Conservation (phyloP, 92 coral and sea anemone species). For the Siderastrea siderea region DNA sequence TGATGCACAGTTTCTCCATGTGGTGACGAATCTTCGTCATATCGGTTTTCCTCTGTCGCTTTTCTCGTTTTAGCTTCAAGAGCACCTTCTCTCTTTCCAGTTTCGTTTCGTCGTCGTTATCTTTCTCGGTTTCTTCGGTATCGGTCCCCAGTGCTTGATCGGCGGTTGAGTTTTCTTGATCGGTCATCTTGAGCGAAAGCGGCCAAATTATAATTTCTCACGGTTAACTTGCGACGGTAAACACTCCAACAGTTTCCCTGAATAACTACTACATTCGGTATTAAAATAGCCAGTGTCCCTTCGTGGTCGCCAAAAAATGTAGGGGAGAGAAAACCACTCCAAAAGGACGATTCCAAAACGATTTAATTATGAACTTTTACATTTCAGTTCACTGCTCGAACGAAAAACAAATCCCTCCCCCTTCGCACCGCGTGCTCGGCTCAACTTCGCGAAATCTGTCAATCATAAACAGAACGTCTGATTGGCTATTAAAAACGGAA, state of each 20-base stretch:
- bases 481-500: too few species aligned
- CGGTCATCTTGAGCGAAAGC: slow-evolving; percentile 3
- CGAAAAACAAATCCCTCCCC: too few species aligned
- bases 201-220: not conserved
- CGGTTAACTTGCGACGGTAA: too few species aligned
- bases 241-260: too few species aligned
- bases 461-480: too few species aligned
- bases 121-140: not conserved
- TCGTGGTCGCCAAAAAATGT: not conserved
- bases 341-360: too few species aligned
- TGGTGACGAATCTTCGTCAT: slow-evolving; percentile 19
- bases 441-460: too few species aligned
- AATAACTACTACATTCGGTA: not conserved
- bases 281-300: not conserved
- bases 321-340: not conserved
- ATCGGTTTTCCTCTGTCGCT: slow-evolving; percentile 21
- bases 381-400: too few species aligned
- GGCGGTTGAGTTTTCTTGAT: not conserved
- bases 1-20: slow-evolving; percentile 39
- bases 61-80: slow-evolving; percentile 33
- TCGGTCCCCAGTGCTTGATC: not conserved
- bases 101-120: not conserved
- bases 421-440: too few species aligned
- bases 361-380: too few species aligned
- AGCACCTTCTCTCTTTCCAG: slow-evolving; percentile 17